Evolutionary conservation across 1,140 invertebrate species (phyloP), one percentile per base, ranked within the genome.

Genomic region (Apis dorsata): DNA sequence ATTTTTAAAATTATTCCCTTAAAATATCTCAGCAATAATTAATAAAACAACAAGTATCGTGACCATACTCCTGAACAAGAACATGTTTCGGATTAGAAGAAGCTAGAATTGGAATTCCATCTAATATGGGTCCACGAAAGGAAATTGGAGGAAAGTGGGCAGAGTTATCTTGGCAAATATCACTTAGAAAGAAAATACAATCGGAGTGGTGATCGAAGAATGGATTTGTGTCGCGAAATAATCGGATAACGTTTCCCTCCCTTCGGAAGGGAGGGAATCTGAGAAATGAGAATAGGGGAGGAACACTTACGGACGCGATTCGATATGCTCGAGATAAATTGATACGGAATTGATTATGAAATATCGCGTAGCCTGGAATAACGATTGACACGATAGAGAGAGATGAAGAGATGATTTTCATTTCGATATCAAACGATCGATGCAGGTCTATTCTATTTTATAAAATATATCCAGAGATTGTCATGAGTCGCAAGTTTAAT

Each of bases 311-410:
- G 77, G 81, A 83, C 59, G 69, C 79, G 78, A 89, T 86, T 89
- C 87, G 87, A 89, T 88, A 87, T 80, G 87, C 87, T 86, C 72
- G 74, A 86, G 87, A 89, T 89, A 87, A 87, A 88, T 89, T 87
- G 88, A 88, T 88, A 87, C 83, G 75, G 74, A 80, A 85, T 85
- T 81, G 87, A 89, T 89, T 86, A 89, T 79, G 73, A 83, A 44
- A 44, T 44, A 44, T 44, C 34, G 84, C 44, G 44, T 21, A 44
- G 19, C 9, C n/a, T 17, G 11, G 62, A 83, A 9, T 72, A 72
- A 72, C 63, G 19, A 10, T 28, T 17, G 5, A 34, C 4, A 4
- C 3, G 34, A 34, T 1, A 34, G 34, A 24, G 24, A 28, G 28
- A 28, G n/a, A n/a, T n/a, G n/a, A n/a, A n/a, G 28, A 2, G 28